Conservation (phyloP, 2,113 vertebrate species). For the Ranitomeya imitator region DNA sequence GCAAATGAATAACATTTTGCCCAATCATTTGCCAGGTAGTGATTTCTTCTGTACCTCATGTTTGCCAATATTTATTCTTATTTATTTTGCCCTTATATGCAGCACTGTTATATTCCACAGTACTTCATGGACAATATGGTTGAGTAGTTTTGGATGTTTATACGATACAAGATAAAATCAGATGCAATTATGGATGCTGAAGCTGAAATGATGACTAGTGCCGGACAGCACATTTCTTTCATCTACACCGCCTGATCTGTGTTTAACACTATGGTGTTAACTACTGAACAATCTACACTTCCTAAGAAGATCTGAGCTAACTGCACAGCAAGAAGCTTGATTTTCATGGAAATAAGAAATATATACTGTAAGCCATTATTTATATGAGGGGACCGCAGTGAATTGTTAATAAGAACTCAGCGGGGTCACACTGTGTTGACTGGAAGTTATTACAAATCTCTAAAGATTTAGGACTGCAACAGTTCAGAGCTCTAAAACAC, state of each 20-base stretch:
- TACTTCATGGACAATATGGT: neutral
- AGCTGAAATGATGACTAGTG: neutral
- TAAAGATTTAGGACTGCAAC: slow-evolving; percentile 15
- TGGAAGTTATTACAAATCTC: slow-evolving; percentile 33
- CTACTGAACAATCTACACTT: neutral
- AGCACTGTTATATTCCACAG: neutral
- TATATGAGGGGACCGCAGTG: slow-evolving; percentile 17
- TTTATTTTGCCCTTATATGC: neutral
- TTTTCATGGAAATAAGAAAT: slow-evolving; percentile 13
- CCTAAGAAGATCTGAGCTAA: neutral
- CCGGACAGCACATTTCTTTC: neutral
- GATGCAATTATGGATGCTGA: neutral
- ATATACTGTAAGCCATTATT: slow-evolving; percentile 14
- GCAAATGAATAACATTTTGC: too few species aligned
- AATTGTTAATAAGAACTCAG: slow-evolving; percentile 20
- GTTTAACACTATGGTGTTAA: slow-evolving; percentile 8
- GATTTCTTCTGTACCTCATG: too few species aligned
- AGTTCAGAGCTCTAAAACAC: slow-evolving; percentile 9
- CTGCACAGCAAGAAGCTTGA: neutral
- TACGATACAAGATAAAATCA: neutral
- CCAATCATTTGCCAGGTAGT: too few species aligned
- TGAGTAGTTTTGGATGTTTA: neutral
- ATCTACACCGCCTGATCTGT: neutral
- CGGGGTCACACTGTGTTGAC: slow-evolving; percentile 4
- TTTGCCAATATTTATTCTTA: too few species aligned